Base-by-base conservation (phyloP, 1,140 invertebrate genomes). In the Aphis craccivora region DNA sequence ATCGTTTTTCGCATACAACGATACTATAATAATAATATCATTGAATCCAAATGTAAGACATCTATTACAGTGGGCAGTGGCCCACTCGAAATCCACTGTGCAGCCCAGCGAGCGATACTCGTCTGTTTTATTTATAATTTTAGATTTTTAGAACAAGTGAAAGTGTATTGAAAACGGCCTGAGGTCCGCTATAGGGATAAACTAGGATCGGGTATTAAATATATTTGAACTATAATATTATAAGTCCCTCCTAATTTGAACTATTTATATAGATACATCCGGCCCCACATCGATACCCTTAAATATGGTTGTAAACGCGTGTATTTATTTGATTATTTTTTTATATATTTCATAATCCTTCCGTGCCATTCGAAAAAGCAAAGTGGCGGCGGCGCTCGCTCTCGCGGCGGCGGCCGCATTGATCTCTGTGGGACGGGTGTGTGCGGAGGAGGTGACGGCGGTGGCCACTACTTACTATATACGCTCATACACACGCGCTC, bases 341-440 rank as follows among this genome's bases (percentile, higher is more conserved):
- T 20, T 45, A 45, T 45, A 8, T 45, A 51, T 51, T 84, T 84
- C 43, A 25, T 11, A 25, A 6, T 43, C 37, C 83, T 25, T 8
- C 8, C 60, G 60, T 18, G 60, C 83, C 83, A 5, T 40, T 45
- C 18, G 30, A 35, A 87, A 87, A 87, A 51, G 30, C 86, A 2
- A 45, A 48, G n/a, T 48, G 87, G 84, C n/a, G n/a, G 48, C 86
- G 8, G 45, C 20, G 76, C 76, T 84, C 43, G 45, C 67, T 53
- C 45, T 83, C 67, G 60, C n/a, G 53, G 23, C 90, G 60, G 45
- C 67, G 67, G 67, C 67, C 43, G 20, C 91, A 92, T 92, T 84
- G 76, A 92, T 92, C 76, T 40, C 76, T 40, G 48, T 48, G 35
- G 91, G 11, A 9, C 37, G 55, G 45, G 88, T 23, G 51, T 14